A percentile compares a stretch with the other conserved stretches of the same genome.
Evolutionary conservation across 2,113 vertebrate species (phyloP).

Genomic region (Grus americana): DNA sequence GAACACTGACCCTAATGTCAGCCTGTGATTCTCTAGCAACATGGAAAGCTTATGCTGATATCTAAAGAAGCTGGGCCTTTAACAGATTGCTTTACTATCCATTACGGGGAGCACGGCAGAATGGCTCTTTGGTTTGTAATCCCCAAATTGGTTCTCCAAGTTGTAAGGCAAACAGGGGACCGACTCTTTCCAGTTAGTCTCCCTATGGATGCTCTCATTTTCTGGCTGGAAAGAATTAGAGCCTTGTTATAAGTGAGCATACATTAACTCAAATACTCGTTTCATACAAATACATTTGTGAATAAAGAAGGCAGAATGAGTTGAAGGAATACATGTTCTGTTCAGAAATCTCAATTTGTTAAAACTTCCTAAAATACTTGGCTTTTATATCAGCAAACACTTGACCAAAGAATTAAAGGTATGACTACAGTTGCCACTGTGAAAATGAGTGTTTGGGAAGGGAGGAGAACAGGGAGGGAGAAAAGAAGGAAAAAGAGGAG

Average conservation of each 20-base stretch:
- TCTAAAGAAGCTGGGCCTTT: neutral
- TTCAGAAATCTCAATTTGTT: neutral
- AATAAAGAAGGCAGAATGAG: neutral
- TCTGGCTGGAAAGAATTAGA: neutral
- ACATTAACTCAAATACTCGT: neutral
- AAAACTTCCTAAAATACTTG: neutral
- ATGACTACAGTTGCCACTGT: neutral
- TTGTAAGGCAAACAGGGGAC: neutral
- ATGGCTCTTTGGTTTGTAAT: neutral
- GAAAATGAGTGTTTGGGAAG: slow-evolving; percentile 18
- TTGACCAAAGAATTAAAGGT: neutral
- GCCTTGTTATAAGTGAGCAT: neutral
- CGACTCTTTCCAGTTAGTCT: neutral
- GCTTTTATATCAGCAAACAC: neutral
- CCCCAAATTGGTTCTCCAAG: neutral
- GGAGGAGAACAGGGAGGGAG: slow-evolving; percentile 6
- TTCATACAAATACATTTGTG: neutral
- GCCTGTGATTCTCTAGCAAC: neutral
- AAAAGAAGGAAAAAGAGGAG: slow-evolving; percentile 29
- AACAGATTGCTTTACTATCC: neutral
- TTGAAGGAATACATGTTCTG: neutral
- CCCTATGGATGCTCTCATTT: neutral
- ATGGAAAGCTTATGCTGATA: neutral
- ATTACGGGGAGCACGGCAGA: neutral
- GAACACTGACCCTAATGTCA: neutral